Base-by-base conservation (phyloP, 2,113 vertebrate genomes). In the Malaclemys terrapin region DNA sequence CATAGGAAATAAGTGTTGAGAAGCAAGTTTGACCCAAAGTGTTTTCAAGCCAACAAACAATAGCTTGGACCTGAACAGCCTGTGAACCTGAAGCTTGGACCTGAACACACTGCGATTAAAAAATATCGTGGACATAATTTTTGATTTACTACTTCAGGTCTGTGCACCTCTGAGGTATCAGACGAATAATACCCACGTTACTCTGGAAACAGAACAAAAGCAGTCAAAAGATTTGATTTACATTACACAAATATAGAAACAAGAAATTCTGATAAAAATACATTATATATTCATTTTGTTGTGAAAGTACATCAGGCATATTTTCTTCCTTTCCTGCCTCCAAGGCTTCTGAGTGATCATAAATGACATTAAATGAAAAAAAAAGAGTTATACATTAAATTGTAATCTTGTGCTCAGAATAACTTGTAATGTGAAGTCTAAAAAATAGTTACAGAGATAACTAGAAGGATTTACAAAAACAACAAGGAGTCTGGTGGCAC, bases 341-440 rank as follows among this genome's bases (percentile, higher is more conserved):
- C 49, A 80, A n/a, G 54, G 4, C 2, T 83, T 87, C 89, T 65
- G 88, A 65, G 8, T 78, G 75, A 45, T 14, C 12, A 27, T 27
- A 14, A 78, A 45, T 52, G 38, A 42, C 27, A 83, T 82, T 88
- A 47, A 3, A 53, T 80, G 80, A 5, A 4, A 49, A 4, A 49
- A 49, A 38, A 29, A 72, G 57, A 31, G 49, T 45, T 50, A 11
- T 65, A 14, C 75, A 86, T 81, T 62, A 91, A 94, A 54, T 87
- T 75, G 53, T 11, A 75, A 0, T 89, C 25, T 88, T 92, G 75
- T 24, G 92, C 86, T 94, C 78, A 89, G 53, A 91, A 54, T 50
- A 89, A 94, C 92, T 95, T 88, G 83, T 94, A 84, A 54, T 84
- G 17, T 47, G 56, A 86, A 72, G 85, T 84, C 50, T 88, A 75